Percentiles rank a stretch among this genome's conserved stretches.
Evolutionary conservation across 2,888 invertebrate genomes (phyloP).

Genomic region (Zaprionus lineosus): DNA sequence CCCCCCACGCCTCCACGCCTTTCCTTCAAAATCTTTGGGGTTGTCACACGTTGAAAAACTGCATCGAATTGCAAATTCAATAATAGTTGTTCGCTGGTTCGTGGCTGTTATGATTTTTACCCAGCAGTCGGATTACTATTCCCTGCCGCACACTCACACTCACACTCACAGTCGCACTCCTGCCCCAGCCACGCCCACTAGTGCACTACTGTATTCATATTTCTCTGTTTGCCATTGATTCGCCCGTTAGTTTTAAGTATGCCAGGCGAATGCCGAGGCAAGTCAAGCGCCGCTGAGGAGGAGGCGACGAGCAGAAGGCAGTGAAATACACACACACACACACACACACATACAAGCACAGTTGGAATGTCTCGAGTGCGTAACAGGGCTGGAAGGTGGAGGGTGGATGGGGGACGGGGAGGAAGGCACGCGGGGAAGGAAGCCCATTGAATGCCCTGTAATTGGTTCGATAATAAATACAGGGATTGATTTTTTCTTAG

Average conservation of each 20-base stretch:
- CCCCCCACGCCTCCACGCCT: not conserved
- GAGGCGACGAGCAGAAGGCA: no score
- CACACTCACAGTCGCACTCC: not conserved
- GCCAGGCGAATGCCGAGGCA: slow-evolving; percentile 59
- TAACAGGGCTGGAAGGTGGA: no score
- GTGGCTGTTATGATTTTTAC: slow-evolving; percentile 48
- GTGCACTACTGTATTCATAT: slow-evolving; percentile 61
- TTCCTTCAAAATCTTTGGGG: not conserved
- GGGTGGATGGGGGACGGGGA: slow-evolving; percentile 5
- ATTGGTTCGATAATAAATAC: slow-evolving; percentile 75
- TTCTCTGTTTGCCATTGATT: slow-evolving; percentile 61
- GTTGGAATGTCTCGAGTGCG: slow-evolving; percentile 59
- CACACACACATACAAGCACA: no score
- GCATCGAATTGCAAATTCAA: slow-evolving; percentile 58
- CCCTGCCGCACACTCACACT: not conserved
- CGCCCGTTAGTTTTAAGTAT: slow-evolving; percentile 75
- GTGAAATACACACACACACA: not conserved
- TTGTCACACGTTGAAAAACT: slow-evolving; percentile 28
- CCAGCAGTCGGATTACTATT: slow-evolving; percentile 35
- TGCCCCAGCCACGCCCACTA: slow-evolving; percentile 4
- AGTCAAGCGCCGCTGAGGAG: slow-evolving; percentile 43
- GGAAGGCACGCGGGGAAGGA: slow-evolving; percentile 10
- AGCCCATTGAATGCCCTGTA: slow-evolving; percentile 42
- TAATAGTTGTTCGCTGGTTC: slow-evolving; percentile 43
- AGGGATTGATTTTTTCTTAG: slow-evolving; percentile 56